A percentile compares a stretch with the other conserved stretches of the same genome.
These are phyloP conservation scores for Aspidapion aeneum DNA, from an alignment of 2,888 invertebrate genomes.

Conservation along the genomic window DNA sequence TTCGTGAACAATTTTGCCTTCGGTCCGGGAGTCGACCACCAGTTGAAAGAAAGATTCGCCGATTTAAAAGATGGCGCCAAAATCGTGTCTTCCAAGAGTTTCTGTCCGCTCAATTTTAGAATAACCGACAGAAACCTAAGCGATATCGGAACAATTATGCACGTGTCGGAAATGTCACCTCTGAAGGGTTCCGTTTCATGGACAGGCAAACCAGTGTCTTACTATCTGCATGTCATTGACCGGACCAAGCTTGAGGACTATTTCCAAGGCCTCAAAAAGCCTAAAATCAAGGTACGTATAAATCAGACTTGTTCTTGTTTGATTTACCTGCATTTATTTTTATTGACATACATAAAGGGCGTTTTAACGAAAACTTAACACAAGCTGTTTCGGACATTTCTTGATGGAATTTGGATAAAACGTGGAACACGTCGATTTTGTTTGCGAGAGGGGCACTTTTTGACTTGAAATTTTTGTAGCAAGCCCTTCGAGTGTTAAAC, in stretches of 20 bases:
- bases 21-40: constrained; percentile 95
- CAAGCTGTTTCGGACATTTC: not conserved
- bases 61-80: constrained; percentile 93
- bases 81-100: constrained; percentile 98
- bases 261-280: constrained; percentile 92
- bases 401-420: no score
- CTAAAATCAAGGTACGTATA: constrained; percentile 67
- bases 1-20: constrained; percentile 99
- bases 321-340: not conserved
- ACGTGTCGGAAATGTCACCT: constrained; percentile 94
- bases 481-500: no score
- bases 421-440: no score
- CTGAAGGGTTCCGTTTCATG: constrained; percentile 95
- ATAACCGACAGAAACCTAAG: constrained; percentile 97
- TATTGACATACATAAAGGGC: no score
- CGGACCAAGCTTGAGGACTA: constrained; percentile 95
- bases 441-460: no score
- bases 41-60: constrained; percentile 93
- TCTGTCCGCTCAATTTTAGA: constrained; percentile 97
- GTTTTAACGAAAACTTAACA: not conserved
- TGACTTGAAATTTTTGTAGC: no score
- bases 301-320: not conserved
- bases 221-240: constrained; percentile 98
- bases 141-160: constrained; percentile 99
- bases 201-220: constrained; percentile 98